phyloP scores from a whole-genome alignment of 23 tunicate species.

The Corella eumyota region DNA sequence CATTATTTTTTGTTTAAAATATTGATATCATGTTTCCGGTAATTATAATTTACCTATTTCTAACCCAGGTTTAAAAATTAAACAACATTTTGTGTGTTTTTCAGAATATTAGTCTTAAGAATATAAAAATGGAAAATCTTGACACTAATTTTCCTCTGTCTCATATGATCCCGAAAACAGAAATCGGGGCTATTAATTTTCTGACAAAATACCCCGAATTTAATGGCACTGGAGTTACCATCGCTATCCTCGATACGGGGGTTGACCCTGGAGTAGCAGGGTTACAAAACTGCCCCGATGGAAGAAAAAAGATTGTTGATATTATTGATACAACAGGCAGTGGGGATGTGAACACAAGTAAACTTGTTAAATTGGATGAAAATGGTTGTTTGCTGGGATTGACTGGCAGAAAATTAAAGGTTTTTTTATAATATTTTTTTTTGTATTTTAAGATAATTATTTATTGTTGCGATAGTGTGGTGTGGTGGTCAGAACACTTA shows the following conservation, averaged over 20 bases:
- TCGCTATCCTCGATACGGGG: constrained; percentile 95
- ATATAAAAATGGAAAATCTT: constrained; percentile 9
- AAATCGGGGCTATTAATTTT: constrained; percentile 71
- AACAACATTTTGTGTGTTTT: too few species aligned
- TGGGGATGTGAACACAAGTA: constrained; percentile 92
- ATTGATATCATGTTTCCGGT: too few species aligned
- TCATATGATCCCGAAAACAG: constrained; percentile 79
- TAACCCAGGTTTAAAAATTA: too few species aligned
- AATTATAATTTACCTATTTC: too few species aligned
- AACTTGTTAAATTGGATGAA: constrained; percentile 30
- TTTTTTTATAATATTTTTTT: too few species aligned
- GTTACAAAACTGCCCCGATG: constrained; percentile 61
- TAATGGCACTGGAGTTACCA: constrained; percentile 89
- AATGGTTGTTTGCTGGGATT: constrained; percentile 62
- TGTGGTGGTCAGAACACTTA: too few species aligned
- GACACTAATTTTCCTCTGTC: constrained; percentile 69
- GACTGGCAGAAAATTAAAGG: constrained; percentile 80
- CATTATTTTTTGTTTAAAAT: too few species aligned
- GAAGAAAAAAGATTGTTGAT: constrained; percentile 87
- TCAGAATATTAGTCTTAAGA: too few species aligned
- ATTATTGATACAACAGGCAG: constrained; percentile 98
- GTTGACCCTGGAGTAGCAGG: constrained; percentile 98
- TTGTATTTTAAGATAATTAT: too few species aligned
- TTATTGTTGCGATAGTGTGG: too few species aligned
- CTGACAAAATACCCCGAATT: constrained; percentile 61